These are phyloP conservation scores for Hyla sarda DNA, from an alignment of 2,113 vertebrate genomes.

Conservation along the genomic window DNA sequence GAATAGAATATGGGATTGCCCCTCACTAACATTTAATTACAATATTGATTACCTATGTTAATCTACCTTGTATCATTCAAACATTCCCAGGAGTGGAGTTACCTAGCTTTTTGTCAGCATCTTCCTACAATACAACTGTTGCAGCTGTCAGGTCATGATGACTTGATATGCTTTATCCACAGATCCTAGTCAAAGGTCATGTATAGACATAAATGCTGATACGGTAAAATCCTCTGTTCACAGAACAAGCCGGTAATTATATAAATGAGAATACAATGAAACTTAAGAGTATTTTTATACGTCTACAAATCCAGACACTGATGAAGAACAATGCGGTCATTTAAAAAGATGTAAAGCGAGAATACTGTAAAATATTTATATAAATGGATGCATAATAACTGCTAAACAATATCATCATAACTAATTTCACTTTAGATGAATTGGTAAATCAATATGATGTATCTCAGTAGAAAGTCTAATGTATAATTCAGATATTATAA, in stretches of 20 bases:
- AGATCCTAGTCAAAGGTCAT: background rate
- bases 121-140: slow-evolving; percentile 4
- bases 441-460: background rate
- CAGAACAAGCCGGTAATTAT: background rate
- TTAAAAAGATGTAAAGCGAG: background rate
- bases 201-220: background rate
- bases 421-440: background rate
- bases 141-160: slow-evolving; percentile 3
- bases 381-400: background rate
- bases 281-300: background rate
- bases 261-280: background rate
- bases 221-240: background rate
- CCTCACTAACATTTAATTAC: slow-evolving; percentile 22
- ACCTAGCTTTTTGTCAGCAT: background rate
- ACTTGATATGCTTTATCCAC: background rate
- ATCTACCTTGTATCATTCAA: background rate
- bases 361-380: background rate
- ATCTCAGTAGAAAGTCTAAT: background rate
- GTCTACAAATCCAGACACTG: background rate
- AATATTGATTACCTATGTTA: slow-evolving; percentile 22
- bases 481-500: no score
- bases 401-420: background rate
- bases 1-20: background rate
- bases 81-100: background rate
- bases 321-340: background rate